Evolutionary conservation across 1,140 invertebrate genomes (phyloP), one percentile per base, ranked within the genome.

Genomic region (Anadara kagoshimensis): DNA sequence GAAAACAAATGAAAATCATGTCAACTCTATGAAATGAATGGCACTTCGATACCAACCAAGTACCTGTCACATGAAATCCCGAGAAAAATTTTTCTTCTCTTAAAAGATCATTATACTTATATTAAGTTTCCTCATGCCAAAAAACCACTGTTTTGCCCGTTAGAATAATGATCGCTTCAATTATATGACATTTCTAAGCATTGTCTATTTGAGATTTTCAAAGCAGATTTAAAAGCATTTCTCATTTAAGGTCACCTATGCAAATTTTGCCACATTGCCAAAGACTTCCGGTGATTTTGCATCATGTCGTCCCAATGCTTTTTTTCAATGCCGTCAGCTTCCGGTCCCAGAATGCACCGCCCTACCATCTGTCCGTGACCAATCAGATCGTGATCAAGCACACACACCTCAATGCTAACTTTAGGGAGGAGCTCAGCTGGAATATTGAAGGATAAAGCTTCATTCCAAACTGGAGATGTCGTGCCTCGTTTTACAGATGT

Each of bases 221-320:
- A 36, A 36, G 29, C 29, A 36, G 29, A n/a, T n/a, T n/a, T 36
- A 36, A 36, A 36, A 36, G 2, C 7, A 2, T 36, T 36, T 36
- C 29, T 36, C 29, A n/a, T 36, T 36, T 36, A 36, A 36, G 29
- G 29, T 69, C 62, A 43, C 54, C 68, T 73, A 61, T 78, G 90
- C n/a, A 96, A 89, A 36, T 93, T 91, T 88, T 96, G 95, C 94
- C 94, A 95, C 94, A 95, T 95, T 12, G 94, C 93, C 51, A 95
- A 93, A 1, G 94, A 94, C 85, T 94, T 95, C 69, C 94, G 92
- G 53, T 94, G 90, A 22, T 94, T 93, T n/a, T 92, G 91, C 70
- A 95, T 89, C 94, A 95, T 95, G 88, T 95, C 94, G 78, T 93
- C 93, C 94, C 94, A 96, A 83, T 95, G 94, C 57, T 92, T 92